A percentile compares a stretch with the other conserved stretches of the same genome.
These are phyloP conservation scores for chimpanzee (Pan troglodytes) DNA, from an alignment of 2,113 vertebrate species.

Conservation along the genomic window NHGRI_mPanTro3-v2.1_pri NC_072412.2:24924501-24925000, in stretches of 20 bases:
- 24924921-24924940: slow-evolving; percentile 72
- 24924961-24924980: slow-evolving; percentile 69
- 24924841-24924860: slow-evolving; percentile 56
- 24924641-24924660: neutral
- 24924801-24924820: slow-evolving; percentile 33
- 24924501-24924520: neutral
- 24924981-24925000: slow-evolving; percentile 71
- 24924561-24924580: no score
- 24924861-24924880: slow-evolving; percentile 64
- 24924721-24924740: slow-evolving; percentile 37
- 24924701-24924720: neutral
- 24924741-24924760: slow-evolving; percentile 49
- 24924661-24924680: neutral
- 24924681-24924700: neutral
- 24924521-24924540: rapidly evolving
- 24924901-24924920: slow-evolving; percentile 66
- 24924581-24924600: neutral
- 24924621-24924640: neutral
- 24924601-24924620: neutral
- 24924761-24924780: neutral
- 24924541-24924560: rapidly evolving
- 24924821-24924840: slow-evolving; percentile 52
- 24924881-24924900: slow-evolving; percentile 43
- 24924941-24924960: slow-evolving; percentile 66
- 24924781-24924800: neutral